These are phyloP conservation scores for Rhyacophila evoluta DNA, from an alignment of 2,888 invertebrate species.

Conservation along the genomic window DNA sequence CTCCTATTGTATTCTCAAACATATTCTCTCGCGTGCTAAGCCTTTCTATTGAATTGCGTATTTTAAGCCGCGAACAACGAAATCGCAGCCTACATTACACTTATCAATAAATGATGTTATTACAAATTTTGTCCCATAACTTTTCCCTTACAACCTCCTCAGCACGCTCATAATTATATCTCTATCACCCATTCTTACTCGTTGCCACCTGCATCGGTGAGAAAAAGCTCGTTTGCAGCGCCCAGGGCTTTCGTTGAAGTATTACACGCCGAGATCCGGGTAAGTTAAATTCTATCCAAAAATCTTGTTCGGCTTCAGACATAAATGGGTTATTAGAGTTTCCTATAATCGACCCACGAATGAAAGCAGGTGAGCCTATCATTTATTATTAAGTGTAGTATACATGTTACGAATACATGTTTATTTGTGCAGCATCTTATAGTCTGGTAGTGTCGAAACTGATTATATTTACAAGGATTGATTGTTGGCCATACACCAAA, in stretches of 20 bases:
- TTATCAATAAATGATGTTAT: background rate
- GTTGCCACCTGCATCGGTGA: background rate
- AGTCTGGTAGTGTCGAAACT: too few relatives aligned
- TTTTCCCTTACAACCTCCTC: background rate
- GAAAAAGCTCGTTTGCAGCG: background rate
- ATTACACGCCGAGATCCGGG: too few relatives aligned
- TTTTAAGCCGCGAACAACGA: background rate
- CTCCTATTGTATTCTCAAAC: background rate
- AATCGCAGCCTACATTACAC: background rate
- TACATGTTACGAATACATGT: too few relatives aligned
- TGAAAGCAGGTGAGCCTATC: too few relatives aligned
- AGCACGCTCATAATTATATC: background rate
- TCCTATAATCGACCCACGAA: too few relatives aligned
- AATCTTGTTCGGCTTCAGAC: too few relatives aligned
- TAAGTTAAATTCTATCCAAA: too few relatives aligned
- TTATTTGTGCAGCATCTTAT: too few relatives aligned
- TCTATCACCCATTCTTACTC: background rate
- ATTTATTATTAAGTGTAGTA: too few relatives aligned
- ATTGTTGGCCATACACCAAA: too few relatives aligned
- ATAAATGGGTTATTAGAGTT: too few relatives aligned
- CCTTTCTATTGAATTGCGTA: background rate
- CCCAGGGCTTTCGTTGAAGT: background rate
- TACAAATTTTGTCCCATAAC: background rate
- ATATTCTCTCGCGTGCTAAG: background rate
- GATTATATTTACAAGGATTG: too few relatives aligned